phyloP scores from a whole-genome alignment of 2,113 vertebrate species.

The Melanostigma gelatinosum region DNA sequence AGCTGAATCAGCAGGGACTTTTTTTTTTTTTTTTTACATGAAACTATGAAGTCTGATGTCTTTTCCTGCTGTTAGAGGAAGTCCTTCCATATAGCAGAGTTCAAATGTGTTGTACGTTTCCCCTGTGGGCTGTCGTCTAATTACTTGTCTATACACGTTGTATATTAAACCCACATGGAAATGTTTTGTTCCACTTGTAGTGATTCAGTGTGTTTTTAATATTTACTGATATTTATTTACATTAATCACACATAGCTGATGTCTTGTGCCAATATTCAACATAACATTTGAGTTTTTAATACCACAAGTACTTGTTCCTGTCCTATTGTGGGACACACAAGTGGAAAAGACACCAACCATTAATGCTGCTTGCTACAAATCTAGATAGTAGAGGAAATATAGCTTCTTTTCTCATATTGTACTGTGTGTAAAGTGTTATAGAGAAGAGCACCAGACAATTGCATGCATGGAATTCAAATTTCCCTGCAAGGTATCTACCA shows the following conservation, averaged over 20 bases:
- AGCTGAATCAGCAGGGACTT: slow-evolving; percentile 53
- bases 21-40: not conserved
- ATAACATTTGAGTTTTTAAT: not conserved
- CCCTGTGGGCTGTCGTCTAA: not conserved
- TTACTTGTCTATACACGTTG: not conserved
- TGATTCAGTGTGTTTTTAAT: not conserved
- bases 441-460: not conserved
- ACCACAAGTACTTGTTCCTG: not conserved
- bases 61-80: slow-evolving; percentile 26
- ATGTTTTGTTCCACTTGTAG: not conserved
- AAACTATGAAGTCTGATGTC: slow-evolving; percentile 12
- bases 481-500: not conserved
- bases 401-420: not conserved
- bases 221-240: not conserved
- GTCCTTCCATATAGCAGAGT: not conserved
- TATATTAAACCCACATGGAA: not conserved
- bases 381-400: not conserved
- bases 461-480: not conserved
- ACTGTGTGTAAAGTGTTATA: not conserved
- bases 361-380: not conserved
- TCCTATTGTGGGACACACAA: not conserved
- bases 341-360: not conserved
- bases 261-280: not conserved
- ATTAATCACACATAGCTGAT: not conserved
- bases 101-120: slow-evolving; percentile 6